phyloP scores from a whole-genome alignment of 1,140 invertebrate genomes.

The Stenopsyche tienmushanensis region DNA sequence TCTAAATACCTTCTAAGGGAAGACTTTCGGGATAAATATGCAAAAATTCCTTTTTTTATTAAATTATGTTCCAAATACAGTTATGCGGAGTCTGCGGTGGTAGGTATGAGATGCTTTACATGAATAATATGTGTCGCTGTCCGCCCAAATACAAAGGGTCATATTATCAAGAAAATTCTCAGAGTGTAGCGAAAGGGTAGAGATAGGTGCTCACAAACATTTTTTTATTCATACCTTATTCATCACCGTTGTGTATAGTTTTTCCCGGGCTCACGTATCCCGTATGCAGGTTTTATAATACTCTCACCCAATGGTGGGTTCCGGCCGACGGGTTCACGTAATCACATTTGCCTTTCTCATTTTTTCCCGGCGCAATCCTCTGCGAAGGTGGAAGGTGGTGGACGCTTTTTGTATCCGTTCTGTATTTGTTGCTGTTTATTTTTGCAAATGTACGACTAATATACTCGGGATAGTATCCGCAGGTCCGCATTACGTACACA shows the following conservation, averaged over 20 bases:
- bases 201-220: not conserved
- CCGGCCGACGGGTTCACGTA: constrained; percentile 14
- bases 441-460: not conserved
- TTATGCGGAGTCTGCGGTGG: no score
- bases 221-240: constrained; percentile 4
- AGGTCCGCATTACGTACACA: not conserved
- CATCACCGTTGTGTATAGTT: constrained; percentile 2
- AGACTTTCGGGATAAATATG: no score
- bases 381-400: not conserved
- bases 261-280: not conserved
- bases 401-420: not conserved
- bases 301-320: not conserved
- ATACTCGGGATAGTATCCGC: no score
- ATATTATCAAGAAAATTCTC: not conserved
- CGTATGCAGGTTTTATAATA: constrained; percentile 16
- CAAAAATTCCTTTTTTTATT: no score
- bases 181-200: not conserved
- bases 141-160: not conserved
- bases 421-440: not conserved
- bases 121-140: not conserved
- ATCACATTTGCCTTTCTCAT: constrained; percentile 16
- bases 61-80: no score
- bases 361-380: constrained; percentile 3
- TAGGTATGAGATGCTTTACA: not conserved
- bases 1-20: no score